Percentiles rank a stretch among this genome's conserved stretches.
These are phyloP conservation scores for Endotricha flammealis DNA, from an alignment of 2,888 invertebrate genomes.

Conservation along the genomic window DNA sequence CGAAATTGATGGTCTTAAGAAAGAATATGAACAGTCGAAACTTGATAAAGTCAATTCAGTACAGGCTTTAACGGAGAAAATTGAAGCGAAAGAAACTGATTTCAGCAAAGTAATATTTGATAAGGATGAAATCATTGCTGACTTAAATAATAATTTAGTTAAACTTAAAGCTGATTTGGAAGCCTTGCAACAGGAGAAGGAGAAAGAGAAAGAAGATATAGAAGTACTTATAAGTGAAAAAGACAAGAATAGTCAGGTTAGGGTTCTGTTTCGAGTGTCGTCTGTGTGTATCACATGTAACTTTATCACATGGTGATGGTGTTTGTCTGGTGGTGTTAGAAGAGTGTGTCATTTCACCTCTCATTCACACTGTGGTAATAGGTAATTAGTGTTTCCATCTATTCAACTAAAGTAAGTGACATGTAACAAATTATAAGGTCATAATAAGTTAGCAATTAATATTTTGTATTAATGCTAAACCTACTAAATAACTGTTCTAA, in stretches of 20 bases:
- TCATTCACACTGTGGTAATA: no score
- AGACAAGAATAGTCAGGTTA: slow-evolving; percentile 58
- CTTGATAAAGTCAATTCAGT: slow-evolving; percentile 40
- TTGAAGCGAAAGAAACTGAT: slow-evolving; percentile 28
- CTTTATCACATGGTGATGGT: slow-evolving; percentile 22
- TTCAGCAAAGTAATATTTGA: slow-evolving; percentile 29
- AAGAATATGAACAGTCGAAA: slow-evolving; percentile 31
- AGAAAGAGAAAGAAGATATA: slow-evolving; percentile 47
- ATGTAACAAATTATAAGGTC: no score
- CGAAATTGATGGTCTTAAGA: slow-evolving; percentile 27
- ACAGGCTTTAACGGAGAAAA: slow-evolving; percentile 35
- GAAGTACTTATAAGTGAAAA: slow-evolving; percentile 34
- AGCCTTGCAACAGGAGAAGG: slow-evolving; percentile 33
- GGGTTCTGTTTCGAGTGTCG: slow-evolving; percentile 31
- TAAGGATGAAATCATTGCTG: slow-evolving; percentile 35
- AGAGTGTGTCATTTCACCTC: no score
- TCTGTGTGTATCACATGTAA: slow-evolving; percentile 19
- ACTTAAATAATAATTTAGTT: slow-evolving; percentile 31
- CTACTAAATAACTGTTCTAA: no score
- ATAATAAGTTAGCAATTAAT: no score
- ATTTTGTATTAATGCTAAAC: no score
- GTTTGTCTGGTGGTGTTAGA: slow-evolving; percentile 2
- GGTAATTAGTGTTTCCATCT: no score
- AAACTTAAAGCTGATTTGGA: slow-evolving; percentile 37
- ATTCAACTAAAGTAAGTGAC: no score